Conservation (phyloP, 2,888 invertebrate species). For the Acanthosepion esculentum region DNA sequence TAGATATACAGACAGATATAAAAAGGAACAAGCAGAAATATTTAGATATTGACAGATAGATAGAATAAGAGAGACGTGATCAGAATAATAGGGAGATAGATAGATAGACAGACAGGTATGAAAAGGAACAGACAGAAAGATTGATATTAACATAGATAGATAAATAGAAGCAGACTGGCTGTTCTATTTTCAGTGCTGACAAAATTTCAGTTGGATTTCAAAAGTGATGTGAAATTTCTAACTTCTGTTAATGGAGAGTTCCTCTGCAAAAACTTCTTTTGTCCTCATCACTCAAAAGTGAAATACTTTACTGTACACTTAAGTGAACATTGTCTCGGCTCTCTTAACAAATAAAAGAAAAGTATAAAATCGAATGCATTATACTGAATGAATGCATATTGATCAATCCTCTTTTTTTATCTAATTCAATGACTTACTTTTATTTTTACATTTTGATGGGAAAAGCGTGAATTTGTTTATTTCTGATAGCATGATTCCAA, state of each 20-base stretch:
- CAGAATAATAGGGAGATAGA: too few species aligned
- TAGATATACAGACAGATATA: too few species aligned
- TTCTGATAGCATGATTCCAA: too few species aligned
- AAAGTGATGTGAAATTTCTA: neutral
- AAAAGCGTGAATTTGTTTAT: neutral
- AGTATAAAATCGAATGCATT: neutral
- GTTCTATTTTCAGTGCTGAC: neutral
- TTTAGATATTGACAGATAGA: too few species aligned
- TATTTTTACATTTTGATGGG: neutral
- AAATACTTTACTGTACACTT: neutral
- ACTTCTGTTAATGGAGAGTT: neutral
- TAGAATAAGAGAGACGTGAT: too few species aligned
- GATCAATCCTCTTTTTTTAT: neutral
- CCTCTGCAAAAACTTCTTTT: neutral
- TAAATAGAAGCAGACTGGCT: too few species aligned
- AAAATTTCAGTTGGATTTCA: neutral
- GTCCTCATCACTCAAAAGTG: neutral
- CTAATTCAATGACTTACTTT: neutral
- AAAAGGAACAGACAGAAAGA: too few species aligned
- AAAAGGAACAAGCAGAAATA: too few species aligned
- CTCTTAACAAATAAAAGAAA: neutral
- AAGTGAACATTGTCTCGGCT: conserved; percentile 17
- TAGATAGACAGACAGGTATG: too few species aligned
- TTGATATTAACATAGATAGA: neutral
- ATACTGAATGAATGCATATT: neutral